phyloP scores from a whole-genome alignment of 2,113 vertebrate genomes.

The Origma solitaria region DNA sequence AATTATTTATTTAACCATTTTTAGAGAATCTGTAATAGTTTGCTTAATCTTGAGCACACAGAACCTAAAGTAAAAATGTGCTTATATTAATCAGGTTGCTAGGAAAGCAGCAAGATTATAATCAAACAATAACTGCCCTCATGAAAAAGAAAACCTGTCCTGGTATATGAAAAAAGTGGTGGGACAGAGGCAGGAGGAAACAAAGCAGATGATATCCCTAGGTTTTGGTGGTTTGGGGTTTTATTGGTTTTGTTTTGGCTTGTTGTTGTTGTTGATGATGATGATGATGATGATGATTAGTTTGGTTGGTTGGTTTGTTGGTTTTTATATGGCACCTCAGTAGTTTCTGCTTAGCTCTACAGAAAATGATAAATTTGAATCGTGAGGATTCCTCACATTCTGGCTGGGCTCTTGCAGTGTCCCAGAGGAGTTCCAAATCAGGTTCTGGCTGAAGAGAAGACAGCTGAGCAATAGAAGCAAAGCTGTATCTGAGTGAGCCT shows the following conservation, averaged over 20 bases:
- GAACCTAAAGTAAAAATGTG: background rate
- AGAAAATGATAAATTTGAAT: background rate
- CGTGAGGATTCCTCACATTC: background rate
- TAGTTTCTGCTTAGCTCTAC: background rate
- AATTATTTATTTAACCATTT: background rate
- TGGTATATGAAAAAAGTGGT: background rate
- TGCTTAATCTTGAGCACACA: background rate
- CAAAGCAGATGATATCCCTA: background rate
- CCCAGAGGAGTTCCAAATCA: background rate
- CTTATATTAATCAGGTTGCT: background rate
- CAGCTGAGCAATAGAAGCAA: background rate
- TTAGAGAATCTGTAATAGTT: background rate
- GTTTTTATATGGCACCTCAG: background rate
- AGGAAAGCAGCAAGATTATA: background rate
- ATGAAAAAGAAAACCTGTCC: background rate
- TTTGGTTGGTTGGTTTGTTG: background rate
- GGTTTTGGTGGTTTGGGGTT: background rate
- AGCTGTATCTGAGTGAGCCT: background rate
- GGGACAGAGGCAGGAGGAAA: background rate
- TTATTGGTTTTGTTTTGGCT: background rate
- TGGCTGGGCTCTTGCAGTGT: background rate
- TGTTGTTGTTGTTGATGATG: background rate
- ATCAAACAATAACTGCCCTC: background rate
- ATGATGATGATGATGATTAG: too few relatives aligned
- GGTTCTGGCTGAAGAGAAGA: background rate